Evolutionary conservation across 2,797 vertebrate genomes (phyloP), one percentile per base, ranked within the genome.

Genomic region (Syngnathus rostellatus): DNA sequence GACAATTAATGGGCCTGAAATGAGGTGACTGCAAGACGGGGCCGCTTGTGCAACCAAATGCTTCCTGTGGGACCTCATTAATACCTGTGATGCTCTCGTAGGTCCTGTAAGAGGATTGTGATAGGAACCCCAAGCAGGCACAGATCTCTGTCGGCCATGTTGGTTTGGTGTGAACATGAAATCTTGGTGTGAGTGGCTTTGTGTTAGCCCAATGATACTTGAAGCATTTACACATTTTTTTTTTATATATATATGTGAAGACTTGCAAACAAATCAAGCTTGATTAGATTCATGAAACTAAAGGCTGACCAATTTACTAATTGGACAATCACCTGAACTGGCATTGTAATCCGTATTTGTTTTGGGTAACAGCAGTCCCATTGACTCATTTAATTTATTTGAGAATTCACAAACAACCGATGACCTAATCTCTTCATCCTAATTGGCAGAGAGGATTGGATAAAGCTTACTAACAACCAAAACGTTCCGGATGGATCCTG

Each of bases 231-330:
- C 78, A 65, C 72, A 25, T 25, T 25, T 31, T 31, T 31, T 4
- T 31, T 71, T 69, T 73, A 69, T 74, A 78, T 87, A 82, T 31
- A 31, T 31, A 31, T 3, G 71, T 62, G 73, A 80, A 80, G 80
- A 89, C 89, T 84, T 89, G 78, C 81, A 77, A 75, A 69, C 72
- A 83, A 84, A 89, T 88, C 76, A 83, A 77, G 78, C 81, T 68
- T 73, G 75, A 85, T 86, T 85, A 79, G 72, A 87, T 71, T 72
- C 64, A 53, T 60, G 73, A 79, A 86, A 81, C 68, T 67, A 75
- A 72, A 82, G 71, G 62, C 71, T 68, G 66, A 58, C 70, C 72
- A 67, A 59, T 82, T 81, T 74, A 63, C 66, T 78, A 79, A 73
- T 66, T 78, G 73, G 69, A 72, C 60, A 65, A 78, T 75, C 68